Percentiles rank a stretch among this genome's conserved stretches.
Conservation (phyloP, 2,888 invertebrate genomes). For the Temnothorax unifasciatus region DNA sequence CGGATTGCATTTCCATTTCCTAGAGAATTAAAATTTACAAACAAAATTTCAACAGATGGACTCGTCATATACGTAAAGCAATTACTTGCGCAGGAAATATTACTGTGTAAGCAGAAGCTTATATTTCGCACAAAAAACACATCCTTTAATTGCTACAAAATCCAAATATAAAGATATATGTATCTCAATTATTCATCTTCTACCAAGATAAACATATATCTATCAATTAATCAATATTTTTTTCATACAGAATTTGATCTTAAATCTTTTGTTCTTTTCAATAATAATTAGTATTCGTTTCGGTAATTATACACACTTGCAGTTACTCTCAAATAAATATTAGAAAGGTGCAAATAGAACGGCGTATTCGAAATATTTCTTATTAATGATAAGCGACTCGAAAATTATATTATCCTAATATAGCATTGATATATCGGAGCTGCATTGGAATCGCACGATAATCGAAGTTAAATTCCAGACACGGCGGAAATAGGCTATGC, state of each 20-base stretch:
- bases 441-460: neutral
- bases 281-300: neutral
- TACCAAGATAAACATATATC: conserved; percentile 45
- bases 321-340: neutral
- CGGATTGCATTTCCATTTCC: conserved; percentile 47
- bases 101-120: conserved; percentile 7
- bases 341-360: neutral
- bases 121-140: neutral
- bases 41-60: conserved; percentile 35
- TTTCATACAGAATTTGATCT: conserved; percentile 1
- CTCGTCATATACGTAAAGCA: conserved; percentile 27
- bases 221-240: neutral
- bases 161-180: neutral
- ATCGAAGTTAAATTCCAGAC: conserved; percentile 61
- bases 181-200: conserved; percentile 3
- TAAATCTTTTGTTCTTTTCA: neutral
- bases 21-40: conserved; percentile 48
- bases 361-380: neutral
- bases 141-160: conserved; percentile 15
- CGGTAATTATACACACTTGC: neutral
- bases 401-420: neutral
- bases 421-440: neutral
- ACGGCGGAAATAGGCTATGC: conserved; percentile 62
- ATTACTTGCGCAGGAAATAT: conserved; percentile 35
- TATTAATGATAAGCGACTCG: neutral